Evolutionary conservation across 2,113 vertebrate species (phyloP).

Genomic region (Lasiurus cinereus): DNA sequence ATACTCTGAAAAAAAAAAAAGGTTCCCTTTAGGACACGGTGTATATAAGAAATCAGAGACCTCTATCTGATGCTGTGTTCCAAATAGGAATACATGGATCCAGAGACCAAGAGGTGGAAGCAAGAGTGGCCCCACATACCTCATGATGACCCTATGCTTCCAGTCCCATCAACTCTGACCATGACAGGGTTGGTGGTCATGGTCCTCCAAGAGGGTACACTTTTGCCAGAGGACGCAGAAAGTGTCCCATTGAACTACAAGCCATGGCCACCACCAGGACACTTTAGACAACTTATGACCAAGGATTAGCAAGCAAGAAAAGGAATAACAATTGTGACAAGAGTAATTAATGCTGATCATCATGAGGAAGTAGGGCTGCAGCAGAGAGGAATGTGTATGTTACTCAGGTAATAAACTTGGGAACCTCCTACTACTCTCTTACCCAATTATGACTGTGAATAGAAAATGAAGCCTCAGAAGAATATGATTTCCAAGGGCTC

Average conservation of each 20-base stretch:
- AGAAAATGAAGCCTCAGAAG: neutral
- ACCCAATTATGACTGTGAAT: neutral
- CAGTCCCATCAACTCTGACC: neutral
- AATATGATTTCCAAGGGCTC: neutral
- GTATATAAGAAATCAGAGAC: slow-evolving; percentile 26
- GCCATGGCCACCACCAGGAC: neutral
- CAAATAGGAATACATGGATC: neutral
- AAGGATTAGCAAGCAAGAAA: slow-evolving; percentile 6
- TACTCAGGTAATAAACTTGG: neutral
- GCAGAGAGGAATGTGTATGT: neutral
- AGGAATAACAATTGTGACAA: neutral
- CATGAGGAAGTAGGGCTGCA: neutral
- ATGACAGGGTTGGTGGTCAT: neutral
- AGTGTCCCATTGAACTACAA: neutral
- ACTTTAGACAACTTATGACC: neutral
- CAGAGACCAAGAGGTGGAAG: neutral
- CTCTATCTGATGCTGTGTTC: neutral
- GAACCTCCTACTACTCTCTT: neutral
- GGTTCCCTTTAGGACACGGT: neutral
- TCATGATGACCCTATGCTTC: neutral
- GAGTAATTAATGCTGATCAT: neutral
- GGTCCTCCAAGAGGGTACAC: neutral
- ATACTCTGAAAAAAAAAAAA: slow-evolving; percentile 18
- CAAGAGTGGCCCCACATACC: neutral
- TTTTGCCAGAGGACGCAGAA: neutral